Conservation (phyloP, 2,888 invertebrate genomes). For the Acanthosepion esculentum region DNA sequence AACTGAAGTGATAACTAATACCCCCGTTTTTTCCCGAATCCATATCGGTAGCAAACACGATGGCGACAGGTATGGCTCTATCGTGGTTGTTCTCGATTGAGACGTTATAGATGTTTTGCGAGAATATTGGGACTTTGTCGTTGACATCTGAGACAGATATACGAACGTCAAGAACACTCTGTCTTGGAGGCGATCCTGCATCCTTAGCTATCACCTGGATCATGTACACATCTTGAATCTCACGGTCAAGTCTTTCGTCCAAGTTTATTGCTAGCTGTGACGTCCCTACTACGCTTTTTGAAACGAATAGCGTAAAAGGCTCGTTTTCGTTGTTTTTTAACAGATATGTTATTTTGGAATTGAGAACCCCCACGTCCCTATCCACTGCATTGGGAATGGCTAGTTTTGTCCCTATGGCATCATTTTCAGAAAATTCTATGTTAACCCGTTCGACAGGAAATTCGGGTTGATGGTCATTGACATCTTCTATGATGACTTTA, state of each 20-base stretch:
- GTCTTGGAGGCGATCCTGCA: background rate
- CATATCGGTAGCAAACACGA: conserved; percentile 34
- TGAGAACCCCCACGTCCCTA: background rate
- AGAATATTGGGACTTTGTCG: conserved; percentile 12
- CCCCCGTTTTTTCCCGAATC: conserved; percentile 39
- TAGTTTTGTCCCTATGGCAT: conserved; percentile 34
- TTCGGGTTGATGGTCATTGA: conserved; percentile 24
- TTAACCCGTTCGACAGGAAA: conserved; percentile 25
- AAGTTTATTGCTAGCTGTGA: conserved; percentile 25
- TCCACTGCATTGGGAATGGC: conserved; percentile 35
- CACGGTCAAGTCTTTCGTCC: conserved; percentile 38
- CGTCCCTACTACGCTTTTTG: conserved; percentile 34
- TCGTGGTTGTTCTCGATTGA: conserved; percentile 34
- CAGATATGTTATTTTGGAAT: conserved; percentile 35
- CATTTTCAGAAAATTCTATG: conserved; percentile 24
- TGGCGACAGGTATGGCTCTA: background rate
- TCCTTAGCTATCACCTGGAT: conserved; percentile 36
- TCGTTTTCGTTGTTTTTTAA: conserved; percentile 39
- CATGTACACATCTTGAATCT: conserved; percentile 13
- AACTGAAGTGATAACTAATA: conserved; percentile 6
- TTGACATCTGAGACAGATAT: conserved; percentile 44
- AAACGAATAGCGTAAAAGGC: background rate
- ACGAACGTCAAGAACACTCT: conserved; percentile 25
- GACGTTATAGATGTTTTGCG: conserved; percentile 40
- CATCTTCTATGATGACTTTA: conserved; percentile 38